These are phyloP conservation scores for Oxytorus armatus DNA, from an alignment of 2,888 invertebrate species.

Conservation along the genomic window DNA sequence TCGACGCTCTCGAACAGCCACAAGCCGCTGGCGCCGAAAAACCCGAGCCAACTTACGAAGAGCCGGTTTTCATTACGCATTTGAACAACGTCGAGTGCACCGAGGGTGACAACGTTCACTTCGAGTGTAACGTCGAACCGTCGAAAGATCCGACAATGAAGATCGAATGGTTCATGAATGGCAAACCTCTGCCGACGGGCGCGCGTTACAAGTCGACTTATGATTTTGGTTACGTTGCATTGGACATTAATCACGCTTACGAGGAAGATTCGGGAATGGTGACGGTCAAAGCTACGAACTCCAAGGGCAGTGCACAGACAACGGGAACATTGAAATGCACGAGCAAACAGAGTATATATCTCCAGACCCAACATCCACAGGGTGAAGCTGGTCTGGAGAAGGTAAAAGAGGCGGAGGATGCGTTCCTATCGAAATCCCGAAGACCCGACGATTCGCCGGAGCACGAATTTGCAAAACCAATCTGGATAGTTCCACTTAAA, in stretches of 20 bases:
- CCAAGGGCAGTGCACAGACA: conserved; percentile 95
- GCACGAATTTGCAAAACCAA: conserved; percentile 92
- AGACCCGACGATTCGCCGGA: conserved; percentile 90
- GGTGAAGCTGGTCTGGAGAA: conserved; percentile 95
- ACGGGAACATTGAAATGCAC: conserved; percentile 95
- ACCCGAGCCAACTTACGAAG: conserved; percentile 92
- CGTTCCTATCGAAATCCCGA: conserved; percentile 89
- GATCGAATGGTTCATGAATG: conserved; percentile 98
- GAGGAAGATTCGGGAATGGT: conserved; percentile 97
- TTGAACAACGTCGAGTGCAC: conserved; percentile 95
- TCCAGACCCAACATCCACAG: conserved; percentile 98
- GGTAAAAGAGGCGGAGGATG: conserved; percentile 95
- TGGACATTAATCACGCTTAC: conserved; percentile 95
- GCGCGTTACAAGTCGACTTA: conserved; percentile 96
- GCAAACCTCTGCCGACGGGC: conserved; percentile 94
- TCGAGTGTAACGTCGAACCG: conserved; percentile 96
- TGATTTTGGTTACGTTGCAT: conserved; percentile 97
- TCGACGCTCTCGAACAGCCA: conserved; percentile 94
- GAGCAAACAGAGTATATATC: conserved; percentile 91
- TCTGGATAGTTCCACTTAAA: conserved; percentile 93
- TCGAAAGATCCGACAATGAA: conserved; percentile 95
- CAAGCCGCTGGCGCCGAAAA: conserved; percentile 88
- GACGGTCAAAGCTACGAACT: conserved; percentile 95
- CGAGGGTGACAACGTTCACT: conserved; percentile 95
- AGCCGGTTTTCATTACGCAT: conserved; percentile 95